A percentile compares a stretch with the other conserved stretches of the same genome.
Conservation (phyloP, 2,888 invertebrate species). For the Yponomeuta evonymella region DNA sequence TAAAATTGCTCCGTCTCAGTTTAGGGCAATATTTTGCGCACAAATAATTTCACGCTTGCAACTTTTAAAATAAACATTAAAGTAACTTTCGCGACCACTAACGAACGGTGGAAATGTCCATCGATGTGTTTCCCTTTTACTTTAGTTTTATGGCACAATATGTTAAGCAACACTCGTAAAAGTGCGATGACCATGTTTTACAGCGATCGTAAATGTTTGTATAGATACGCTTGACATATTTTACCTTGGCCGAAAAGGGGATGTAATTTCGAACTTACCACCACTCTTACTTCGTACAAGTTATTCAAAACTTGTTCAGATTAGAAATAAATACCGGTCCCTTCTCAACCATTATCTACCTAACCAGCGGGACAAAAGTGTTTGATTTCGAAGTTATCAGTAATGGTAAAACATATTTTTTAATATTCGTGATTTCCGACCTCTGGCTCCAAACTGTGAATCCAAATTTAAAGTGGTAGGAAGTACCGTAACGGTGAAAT, state of each 20-base stretch:
- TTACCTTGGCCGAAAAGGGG: background rate
- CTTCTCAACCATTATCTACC: background rate
- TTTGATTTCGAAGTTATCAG: slow-evolving; percentile 16
- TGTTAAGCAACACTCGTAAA: slow-evolving; percentile 69
- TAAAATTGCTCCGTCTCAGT: background rate
- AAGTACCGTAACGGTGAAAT: too few relatives aligned
- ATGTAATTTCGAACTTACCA: background rate
- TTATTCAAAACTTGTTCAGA: too few relatives aligned
- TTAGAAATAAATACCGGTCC: background rate
- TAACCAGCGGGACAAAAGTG: background rate
- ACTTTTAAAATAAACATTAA: slow-evolving; percentile 7
- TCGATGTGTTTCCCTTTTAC: slow-evolving; percentile 46
- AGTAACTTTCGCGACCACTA: slow-evolving; percentile 28
- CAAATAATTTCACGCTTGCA: background rate
- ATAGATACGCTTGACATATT: slow-evolving; percentile 5
- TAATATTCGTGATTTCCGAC: too few relatives aligned
- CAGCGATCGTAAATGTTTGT: slow-evolving; percentile 47
- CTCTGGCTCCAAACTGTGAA: too few relatives aligned
- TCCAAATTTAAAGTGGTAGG: too few relatives aligned
- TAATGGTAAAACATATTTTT: too few relatives aligned
- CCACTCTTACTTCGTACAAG: too few relatives aligned
- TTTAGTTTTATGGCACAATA: slow-evolving; percentile 60
- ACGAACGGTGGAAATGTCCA: slow-evolving; percentile 54
- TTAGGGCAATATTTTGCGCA: background rate
- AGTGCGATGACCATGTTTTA: slow-evolving; percentile 60